A percentile compares a stretch with the other conserved stretches of the same genome.
Conservation (phyloP, 2,797 vertebrate species). For the Agapornis canus region DNA sequence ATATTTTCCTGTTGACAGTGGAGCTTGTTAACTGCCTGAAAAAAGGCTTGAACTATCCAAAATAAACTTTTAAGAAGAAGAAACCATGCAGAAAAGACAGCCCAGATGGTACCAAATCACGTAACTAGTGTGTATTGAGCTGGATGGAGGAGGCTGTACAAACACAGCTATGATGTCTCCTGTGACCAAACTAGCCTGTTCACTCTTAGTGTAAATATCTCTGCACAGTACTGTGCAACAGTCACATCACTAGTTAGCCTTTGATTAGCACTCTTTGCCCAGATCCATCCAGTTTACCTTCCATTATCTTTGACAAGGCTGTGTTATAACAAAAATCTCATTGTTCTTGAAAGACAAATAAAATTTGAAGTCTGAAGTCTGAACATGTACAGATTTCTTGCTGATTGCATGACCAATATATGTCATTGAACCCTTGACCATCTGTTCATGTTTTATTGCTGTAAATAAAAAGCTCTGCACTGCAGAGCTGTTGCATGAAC, state of each 20-base stretch:
- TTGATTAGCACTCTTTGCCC: neutral
- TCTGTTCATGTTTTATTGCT: neutral
- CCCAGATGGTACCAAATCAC: fast-evolving
- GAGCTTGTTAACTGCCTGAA: neutral
- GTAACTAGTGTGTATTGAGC: neutral
- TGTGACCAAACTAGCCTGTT: neutral
- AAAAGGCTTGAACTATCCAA: neutral
- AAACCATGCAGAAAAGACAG: neutral
- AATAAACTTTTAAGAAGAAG: neutral
- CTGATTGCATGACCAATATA: neutral
- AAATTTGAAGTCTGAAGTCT: neutral
- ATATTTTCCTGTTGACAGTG: neutral
- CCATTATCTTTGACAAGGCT: neutral
- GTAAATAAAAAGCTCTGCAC: neutral
- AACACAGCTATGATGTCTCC: neutral
- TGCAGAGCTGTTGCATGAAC: neutral
- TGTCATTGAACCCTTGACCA: fast-evolving
- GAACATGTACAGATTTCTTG: neutral
- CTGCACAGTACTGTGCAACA: neutral
- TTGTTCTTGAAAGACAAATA: neutral
- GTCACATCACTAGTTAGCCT: neutral
- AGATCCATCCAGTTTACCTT: neutral
- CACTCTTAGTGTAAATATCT: neutral
- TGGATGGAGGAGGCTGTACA: neutral
- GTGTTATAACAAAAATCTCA: neutral